Evolutionary conservation across 2,888 invertebrate species (phyloP).

Genomic region (Druceiella hillmani): DNA sequence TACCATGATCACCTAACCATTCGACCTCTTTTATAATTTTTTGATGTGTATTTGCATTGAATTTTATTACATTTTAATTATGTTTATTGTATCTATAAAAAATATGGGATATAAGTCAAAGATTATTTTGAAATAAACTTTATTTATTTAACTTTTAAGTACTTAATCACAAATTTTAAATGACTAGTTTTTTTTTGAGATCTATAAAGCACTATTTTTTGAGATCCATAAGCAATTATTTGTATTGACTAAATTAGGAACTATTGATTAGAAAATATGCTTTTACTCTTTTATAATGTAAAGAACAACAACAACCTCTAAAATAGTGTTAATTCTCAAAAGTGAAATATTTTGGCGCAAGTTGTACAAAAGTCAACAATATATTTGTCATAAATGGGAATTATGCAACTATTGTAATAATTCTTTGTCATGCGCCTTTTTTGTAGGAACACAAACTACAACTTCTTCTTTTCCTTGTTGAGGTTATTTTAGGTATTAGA

Average conservation of each 20-base stretch:
- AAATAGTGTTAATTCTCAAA: not conserved
- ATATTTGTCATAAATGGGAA: conserved; percentile 15
- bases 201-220: conserved; percentile 14
- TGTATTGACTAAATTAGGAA: conserved; percentile 13
- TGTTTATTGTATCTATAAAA: too few species aligned
- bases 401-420: conserved; percentile 6
- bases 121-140: conserved; percentile 6
- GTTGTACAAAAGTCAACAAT: conserved; percentile 13
- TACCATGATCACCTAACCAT: conserved; percentile 15
- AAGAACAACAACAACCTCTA: too few species aligned
- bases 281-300: too few species aligned
- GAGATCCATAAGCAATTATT: too few species aligned
- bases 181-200: too few species aligned
- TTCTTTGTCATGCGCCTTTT: conserved; percentile 15
- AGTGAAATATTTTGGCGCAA: conserved; percentile 11
- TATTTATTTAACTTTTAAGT: conserved; percentile 12
- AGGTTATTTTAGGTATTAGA: conserved; percentile 12
- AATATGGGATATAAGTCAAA: conserved; percentile 14
- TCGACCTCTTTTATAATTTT: conserved; percentile 15
- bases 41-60: conserved; percentile 4
- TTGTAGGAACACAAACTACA: conserved; percentile 16
- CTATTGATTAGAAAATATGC: too few species aligned
- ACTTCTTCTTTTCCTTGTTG: conserved; percentile 14
- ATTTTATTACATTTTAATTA: conserved; percentile 3
- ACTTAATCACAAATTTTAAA: conserved; percentile 13